phyloP scores from a whole-genome alignment of 2,797 vertebrate genomes.

The Acropternis orthonyx region DNA sequence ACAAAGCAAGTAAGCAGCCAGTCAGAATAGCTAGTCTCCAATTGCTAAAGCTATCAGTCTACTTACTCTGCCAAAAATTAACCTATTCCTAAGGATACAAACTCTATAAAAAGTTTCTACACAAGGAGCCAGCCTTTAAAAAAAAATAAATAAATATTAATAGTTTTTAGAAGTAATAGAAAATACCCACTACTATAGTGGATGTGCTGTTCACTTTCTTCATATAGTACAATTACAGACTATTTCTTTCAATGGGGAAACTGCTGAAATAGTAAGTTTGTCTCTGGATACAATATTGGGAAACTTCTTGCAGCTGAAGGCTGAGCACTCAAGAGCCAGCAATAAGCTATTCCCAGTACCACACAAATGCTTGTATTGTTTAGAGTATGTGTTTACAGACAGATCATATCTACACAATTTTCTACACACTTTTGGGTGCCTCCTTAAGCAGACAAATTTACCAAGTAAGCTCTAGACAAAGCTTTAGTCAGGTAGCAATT shows the following conservation, averaged over 20 bases:
- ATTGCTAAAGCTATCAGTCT: background rate
- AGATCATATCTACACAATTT: background rate
- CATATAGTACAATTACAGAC: background rate
- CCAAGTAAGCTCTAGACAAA: background rate
- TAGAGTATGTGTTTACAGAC: background rate
- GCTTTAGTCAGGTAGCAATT: background rate
- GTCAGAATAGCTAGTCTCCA: background rate
- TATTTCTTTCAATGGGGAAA: background rate
- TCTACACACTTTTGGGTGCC: background rate
- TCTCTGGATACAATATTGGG: background rate
- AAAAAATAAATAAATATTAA: background rate
- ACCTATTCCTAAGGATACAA: background rate
- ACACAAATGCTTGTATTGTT: background rate
- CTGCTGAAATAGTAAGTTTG: background rate
- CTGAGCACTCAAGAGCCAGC: background rate
- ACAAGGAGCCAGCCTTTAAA: background rate
- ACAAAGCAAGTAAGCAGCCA: background rate
- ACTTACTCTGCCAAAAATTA: background rate
- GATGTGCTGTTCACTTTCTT: background rate
- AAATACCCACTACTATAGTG: background rate
- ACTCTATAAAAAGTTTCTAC: background rate
- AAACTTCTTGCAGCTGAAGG: background rate
- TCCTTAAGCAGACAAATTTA: background rate
- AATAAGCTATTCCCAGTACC: background rate
- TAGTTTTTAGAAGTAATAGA: background rate